phyloP scores from a whole-genome alignment of 2,113 vertebrate species.

The Phyllostomus hastatus region DNA sequence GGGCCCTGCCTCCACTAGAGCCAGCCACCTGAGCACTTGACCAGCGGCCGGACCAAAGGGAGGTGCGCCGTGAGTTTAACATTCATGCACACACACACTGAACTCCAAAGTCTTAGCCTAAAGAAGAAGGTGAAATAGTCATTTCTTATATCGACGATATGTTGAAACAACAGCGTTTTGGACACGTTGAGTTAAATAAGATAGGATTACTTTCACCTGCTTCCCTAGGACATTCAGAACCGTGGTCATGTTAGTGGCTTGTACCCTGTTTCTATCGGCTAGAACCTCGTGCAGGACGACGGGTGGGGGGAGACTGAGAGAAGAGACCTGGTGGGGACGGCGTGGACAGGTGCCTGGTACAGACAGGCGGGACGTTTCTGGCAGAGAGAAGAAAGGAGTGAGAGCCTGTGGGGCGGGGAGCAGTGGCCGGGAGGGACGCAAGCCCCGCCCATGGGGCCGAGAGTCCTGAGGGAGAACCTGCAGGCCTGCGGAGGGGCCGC shows the following conservation, averaged over 20 bases:
- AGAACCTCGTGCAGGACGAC: not conserved
- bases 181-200: not conserved
- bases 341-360: not conserved
- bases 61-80: fast-evolving
- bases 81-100: too few relatives aligned
- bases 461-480: too few relatives aligned
- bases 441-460: too few relatives aligned
- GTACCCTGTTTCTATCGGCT: fast-evolving
- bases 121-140: not conserved
- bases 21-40: not conserved
- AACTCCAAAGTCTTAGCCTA: not conserved
- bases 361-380: not conserved
- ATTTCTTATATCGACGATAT: too few relatives aligned
- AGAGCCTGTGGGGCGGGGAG: not conserved
- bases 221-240: not conserved
- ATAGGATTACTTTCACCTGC: not conserved
- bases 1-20: not conserved
- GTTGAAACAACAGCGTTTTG: not conserved
- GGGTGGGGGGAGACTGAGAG: not conserved
- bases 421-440: not conserved
- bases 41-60: not conserved
- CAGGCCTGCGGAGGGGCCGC: too few relatives aligned
- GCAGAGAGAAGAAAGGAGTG: not conserved
- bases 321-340: not conserved
- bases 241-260: fast-evolving